Percentiles rank a stretch among this genome's conserved stretches.
These are phyloP conservation scores for Oreochromis niloticus DNA, from an alignment of 2,113 vertebrate genomes.

Conservation along the genomic window DNA sequence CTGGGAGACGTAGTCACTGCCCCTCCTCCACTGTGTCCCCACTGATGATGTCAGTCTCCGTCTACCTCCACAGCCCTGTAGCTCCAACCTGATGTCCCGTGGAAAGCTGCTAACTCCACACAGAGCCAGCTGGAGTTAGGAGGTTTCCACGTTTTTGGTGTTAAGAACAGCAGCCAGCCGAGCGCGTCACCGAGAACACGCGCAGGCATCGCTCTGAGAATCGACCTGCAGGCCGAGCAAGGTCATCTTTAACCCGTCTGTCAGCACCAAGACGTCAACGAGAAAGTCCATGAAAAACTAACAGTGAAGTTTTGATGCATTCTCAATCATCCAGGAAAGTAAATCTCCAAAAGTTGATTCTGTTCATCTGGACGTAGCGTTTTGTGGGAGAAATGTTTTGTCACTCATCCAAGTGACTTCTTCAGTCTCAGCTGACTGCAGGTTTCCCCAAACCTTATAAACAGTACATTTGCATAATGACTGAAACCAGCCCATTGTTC, in stretches of 20 bases:
- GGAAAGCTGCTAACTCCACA: not conserved
- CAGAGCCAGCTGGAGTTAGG: not conserved
- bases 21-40: constrained; percentile 17
- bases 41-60: constrained; percentile 36
- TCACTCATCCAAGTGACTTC: too few species aligned
- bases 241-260: not conserved
- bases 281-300: not conserved
- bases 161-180: not conserved
- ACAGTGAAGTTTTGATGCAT: not conserved
- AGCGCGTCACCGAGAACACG: not conserved
- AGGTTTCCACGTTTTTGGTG: not conserved
- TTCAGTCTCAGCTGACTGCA: too few species aligned
- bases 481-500: too few species aligned
- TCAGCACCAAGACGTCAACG: not conserved
- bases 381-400: too few species aligned
- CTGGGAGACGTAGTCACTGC: constrained; percentile 27
- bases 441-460: too few species aligned
- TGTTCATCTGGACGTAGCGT: too few species aligned
- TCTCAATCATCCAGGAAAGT: too few species aligned
- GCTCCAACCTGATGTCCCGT: not conserved
- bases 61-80: constrained; percentile 5
- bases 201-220: not conserved
- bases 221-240: not conserved
- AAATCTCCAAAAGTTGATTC: too few species aligned
- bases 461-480: too few species aligned